These are phyloP conservation scores for Drosophila tsacasi DNA, from an alignment of 1,140 invertebrate genomes.

Conservation along the genomic window DNA sequence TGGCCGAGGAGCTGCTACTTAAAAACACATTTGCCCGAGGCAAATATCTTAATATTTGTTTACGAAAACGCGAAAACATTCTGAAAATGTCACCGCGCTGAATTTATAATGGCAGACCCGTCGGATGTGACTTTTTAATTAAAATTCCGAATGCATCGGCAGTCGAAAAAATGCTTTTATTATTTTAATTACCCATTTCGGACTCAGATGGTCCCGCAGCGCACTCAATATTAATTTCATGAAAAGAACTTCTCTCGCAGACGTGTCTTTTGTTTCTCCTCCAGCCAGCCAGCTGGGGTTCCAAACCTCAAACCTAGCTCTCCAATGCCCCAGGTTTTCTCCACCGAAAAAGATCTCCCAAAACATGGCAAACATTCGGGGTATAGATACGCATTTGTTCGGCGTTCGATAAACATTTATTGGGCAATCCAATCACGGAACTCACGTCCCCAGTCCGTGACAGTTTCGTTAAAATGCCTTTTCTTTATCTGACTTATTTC, in stretches of 20 bases:
- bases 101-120: constrained; percentile 60
- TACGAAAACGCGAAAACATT: constrained; percentile 72
- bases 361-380: constrained; percentile 69
- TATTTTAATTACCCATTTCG: constrained; percentile 82
- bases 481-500: constrained; percentile 63
- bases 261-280: constrained; percentile 75
- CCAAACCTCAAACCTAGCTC: constrained; percentile 6
- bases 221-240: constrained; percentile 82
- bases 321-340: constrained; percentile 48
- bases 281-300: constrained; percentile 62
- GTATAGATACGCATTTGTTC: constrained; percentile 71
- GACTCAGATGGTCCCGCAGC: constrained; percentile 63
- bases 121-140: constrained; percentile 73
- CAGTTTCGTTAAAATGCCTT: constrained; percentile 79
- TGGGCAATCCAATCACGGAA: constrained; percentile 82
- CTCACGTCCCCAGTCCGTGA: constrained; percentile 76
- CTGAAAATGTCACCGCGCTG: constrained; percentile 54
- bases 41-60: constrained; percentile 69
- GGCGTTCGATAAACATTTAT: constrained; percentile 80
- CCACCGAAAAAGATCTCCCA: constrained; percentile 58
- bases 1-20: constrained; percentile 46
- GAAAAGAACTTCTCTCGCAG: constrained; percentile 70
- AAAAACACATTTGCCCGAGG: constrained; percentile 64
- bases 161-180: constrained; percentile 78
- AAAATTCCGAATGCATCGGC: constrained; percentile 70